These are phyloP conservation scores for Drosophila rufa DNA, from an alignment of 1,140 invertebrate species.

Conservation along the genomic window DNA sequence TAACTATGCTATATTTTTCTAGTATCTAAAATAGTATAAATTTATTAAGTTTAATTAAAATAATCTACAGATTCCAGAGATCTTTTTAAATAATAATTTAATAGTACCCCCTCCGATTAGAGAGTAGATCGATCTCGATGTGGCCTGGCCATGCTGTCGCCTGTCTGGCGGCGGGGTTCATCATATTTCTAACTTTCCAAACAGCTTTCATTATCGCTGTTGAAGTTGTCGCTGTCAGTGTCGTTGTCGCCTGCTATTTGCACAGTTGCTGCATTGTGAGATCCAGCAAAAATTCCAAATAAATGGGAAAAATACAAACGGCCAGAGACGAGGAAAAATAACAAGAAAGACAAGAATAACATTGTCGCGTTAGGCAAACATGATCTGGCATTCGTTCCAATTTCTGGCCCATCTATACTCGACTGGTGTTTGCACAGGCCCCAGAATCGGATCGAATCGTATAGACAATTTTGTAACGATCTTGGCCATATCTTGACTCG, in stretches of 20 bases:
- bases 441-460: constrained; percentile 42
- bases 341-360: constrained; percentile 47
- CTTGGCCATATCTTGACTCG: constrained; percentile 70
- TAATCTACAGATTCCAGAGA: not conserved
- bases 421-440: constrained; percentile 71
- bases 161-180: constrained; percentile 40
- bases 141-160: constrained; percentile 43
- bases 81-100: not conserved
- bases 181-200: constrained; percentile 77
- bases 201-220: constrained; percentile 66
- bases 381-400: constrained; percentile 79
- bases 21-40: not conserved
- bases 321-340: constrained; percentile 51
- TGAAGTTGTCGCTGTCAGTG: constrained; percentile 38
- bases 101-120: constrained; percentile 18
- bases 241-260: constrained; percentile 78
- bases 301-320: constrained; percentile 66
- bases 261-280: constrained; percentile 78
- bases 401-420: constrained; percentile 64
- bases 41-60: too few species aligned
- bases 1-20: not conserved
- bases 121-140: constrained; percentile 53
- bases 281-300: constrained; percentile 71
- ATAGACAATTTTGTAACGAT: constrained; percentile 62
- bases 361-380: constrained; percentile 80